Percentiles rank a stretch among this genome's conserved stretches.
Evolutionary conservation across 2,888 invertebrate genomes (phyloP).

Genomic region (Dryadula phaetusa): DNA sequence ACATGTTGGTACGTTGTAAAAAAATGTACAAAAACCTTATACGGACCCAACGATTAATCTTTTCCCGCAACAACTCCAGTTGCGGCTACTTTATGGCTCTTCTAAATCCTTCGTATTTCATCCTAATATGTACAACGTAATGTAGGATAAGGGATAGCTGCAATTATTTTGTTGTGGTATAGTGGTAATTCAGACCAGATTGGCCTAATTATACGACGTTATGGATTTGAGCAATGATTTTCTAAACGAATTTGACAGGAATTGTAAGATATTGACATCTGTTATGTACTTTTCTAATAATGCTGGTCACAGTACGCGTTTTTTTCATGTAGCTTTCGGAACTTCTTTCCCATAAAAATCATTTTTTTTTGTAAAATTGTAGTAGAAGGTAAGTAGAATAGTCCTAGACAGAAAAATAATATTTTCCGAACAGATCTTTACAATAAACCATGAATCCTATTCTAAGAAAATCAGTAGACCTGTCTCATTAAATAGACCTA

Average conservation of each 20-base stretch:
- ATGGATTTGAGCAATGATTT: not conserved
- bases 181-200: not conserved
- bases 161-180: conserved; percentile 14
- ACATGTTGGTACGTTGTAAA: not conserved
- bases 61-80: conserved; percentile 27
- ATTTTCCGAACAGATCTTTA: no score
- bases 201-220: not conserved
- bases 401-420: no score
- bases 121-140: conserved; percentile 6
- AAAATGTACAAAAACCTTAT: not conserved
- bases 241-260: not conserved
- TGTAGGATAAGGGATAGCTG: conserved; percentile 8
- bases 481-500: no score
- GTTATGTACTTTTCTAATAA: not conserved
- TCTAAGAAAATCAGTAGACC: no score
- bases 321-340: no score
- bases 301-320: no score
- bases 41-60: conserved; percentile 31
- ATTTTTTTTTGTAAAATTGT: no score
- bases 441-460: no score
- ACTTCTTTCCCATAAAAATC: no score
- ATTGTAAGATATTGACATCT: not conserved
- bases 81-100: conserved; percentile 32
- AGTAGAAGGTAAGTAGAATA: no score
- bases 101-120: conserved; percentile 28